Base-by-base conservation (phyloP, 1,140 invertebrate genomes). In the Drosophila varians region DNA sequence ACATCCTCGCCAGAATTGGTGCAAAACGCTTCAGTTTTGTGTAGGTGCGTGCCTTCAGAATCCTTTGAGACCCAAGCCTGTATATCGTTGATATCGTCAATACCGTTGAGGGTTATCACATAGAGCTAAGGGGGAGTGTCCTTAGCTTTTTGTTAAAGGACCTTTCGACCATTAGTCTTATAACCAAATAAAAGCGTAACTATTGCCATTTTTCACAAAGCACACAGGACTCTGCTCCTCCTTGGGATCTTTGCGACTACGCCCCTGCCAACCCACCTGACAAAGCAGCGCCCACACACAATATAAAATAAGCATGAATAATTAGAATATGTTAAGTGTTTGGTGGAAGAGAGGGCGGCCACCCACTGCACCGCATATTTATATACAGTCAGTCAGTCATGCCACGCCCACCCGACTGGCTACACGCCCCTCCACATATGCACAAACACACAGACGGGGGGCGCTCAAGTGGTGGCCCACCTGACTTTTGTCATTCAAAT, bases 321-420 rank as follows among this genome's bases (percentile, higher is more conserved):
- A 90, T 90, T 90, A 90, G 87, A 90, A 90, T 90, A 90, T 90
- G 87, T 90, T 90, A 90, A 90, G 87, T 90, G 87, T 90, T 86
- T 87, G 78, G 62, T 68, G 64, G 54, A 28, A 28, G 51, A 36
- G 11, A 16, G 19, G 12, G 4, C 7, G 3, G 34, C 8, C 12
- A 3, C 36, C 14, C 36, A 45, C 4, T 49, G 52, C 70, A 74
- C 82, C 77, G 64, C 82, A 87, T 86, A 82, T 86, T 87, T 87
- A 87, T 87, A 82, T 77, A 86, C 76, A 86, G 79, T 72, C 74
- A 84, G 74, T 84, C 79, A 77, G 73, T 76, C 66, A 65, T 58
- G 78, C 75, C 75, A 70, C 77, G 77, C 77, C 73, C 79, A 54
- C 36, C 12, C n/a, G n/a, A n/a, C n/a, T n/a, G n/a, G 21, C 21